Percentiles rank a stretch among this genome's conserved stretches.
These are phyloP conservation scores for Pammene fasciana DNA, from an alignment of 2,888 invertebrate species.

Conservation along the genomic window DNA sequence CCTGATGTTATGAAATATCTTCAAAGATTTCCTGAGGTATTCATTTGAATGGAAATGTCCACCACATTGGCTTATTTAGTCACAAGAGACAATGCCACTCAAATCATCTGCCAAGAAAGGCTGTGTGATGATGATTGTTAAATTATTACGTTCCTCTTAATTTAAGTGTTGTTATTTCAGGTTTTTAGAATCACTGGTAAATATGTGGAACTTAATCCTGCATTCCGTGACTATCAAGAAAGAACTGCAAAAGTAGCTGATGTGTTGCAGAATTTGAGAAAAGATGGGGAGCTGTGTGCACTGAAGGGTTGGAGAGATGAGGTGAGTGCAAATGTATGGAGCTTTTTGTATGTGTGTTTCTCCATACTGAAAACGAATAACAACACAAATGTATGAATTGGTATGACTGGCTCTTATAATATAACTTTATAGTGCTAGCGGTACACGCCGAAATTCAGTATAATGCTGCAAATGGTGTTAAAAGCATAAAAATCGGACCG, in stretches of 20 bases:
- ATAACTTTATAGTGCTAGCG: too few species aligned
- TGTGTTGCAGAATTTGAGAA: conserved; percentile 89
- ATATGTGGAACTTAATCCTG: conserved; percentile 92
- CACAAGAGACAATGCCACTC: too few species aligned
- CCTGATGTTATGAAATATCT: conserved; percentile 93
- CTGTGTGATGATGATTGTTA: too few species aligned
- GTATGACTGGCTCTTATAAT: too few species aligned
- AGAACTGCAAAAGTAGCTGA: conserved; percentile 90
- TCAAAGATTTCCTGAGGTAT: conserved; percentile 91
- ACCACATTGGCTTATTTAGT: too few species aligned
- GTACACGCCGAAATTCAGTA: too few species aligned
- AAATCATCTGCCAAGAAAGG: too few species aligned
- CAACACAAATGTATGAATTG: too few species aligned
- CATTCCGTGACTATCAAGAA: conserved; percentile 93
- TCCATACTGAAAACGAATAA: too few species aligned
- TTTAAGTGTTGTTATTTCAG: conserved; percentile 57
- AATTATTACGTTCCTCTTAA: not conserved
- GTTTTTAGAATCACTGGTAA: conserved; percentile 88
- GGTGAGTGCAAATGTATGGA: conserved; percentile 72
- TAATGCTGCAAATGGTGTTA: too few species aligned
- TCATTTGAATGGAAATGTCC: conserved; percentile 63
- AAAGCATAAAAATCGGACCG: too few species aligned
- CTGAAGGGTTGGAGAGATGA: conserved; percentile 97
- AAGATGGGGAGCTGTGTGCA: conserved; percentile 90
- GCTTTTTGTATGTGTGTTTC: too few species aligned